These are phyloP conservation scores for Charaxes varanes DNA, from an alignment of 1,140 invertebrate species.

Conservation along the genomic window DNA sequence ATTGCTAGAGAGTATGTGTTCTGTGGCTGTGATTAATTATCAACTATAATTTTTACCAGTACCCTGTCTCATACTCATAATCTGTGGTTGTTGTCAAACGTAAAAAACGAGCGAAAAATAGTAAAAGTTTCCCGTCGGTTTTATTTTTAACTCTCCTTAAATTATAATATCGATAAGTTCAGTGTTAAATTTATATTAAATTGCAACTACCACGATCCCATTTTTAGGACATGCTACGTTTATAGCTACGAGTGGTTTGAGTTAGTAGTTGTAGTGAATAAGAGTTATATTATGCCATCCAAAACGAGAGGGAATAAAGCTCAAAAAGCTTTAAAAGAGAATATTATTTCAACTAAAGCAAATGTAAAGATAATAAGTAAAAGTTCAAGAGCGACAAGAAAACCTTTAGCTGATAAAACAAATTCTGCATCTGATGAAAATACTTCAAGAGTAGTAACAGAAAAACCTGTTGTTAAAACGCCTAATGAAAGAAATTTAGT, in stretches of 20 bases:
- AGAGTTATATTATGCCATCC: slow-evolving; percentile 44
- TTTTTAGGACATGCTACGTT: no score
- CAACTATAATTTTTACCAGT: no score
- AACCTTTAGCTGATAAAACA: slow-evolving; percentile 56
- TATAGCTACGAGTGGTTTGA: no score
- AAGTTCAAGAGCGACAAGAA: slow-evolving; percentile 27
- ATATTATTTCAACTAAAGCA: slow-evolving; percentile 26
- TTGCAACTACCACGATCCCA: no score
- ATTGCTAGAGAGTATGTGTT: no score
- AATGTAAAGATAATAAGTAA: slow-evolving; percentile 24
- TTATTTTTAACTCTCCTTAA: slow-evolving; percentile 4
- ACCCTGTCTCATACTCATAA: no score
- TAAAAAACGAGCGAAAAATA: slow-evolving; percentile 36
- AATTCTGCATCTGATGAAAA: slow-evolving; percentile 61
- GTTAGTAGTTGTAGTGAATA: no score
- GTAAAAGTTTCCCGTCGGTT: no score
- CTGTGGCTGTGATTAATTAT: no score
- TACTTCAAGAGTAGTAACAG: slow-evolving; percentile 20
- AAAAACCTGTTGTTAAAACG: slow-evolving; percentile 17
- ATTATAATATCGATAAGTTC: not conserved
- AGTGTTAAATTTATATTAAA: no score
- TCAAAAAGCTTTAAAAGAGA: slow-evolving; percentile 46
- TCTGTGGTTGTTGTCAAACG: slow-evolving; percentile 17
- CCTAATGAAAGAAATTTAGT: not conserved
- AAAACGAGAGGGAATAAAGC: slow-evolving; percentile 39